phyloP scores from a whole-genome alignment of 2,113 vertebrate genomes.

The Tupaia chinensis region DNA sequence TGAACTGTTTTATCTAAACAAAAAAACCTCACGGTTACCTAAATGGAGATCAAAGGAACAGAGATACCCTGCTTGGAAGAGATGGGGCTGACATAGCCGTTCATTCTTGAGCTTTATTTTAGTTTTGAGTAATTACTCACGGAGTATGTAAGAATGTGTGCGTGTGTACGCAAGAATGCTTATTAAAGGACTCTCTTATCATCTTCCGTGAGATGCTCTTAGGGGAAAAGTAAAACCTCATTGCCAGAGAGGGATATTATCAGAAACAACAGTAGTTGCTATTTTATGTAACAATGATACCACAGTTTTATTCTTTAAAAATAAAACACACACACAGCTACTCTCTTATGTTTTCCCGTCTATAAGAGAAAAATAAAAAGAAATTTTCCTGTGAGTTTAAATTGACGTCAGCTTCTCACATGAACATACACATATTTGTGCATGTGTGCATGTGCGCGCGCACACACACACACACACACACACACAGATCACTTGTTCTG shows the following conservation, averaged over 20 bases:
- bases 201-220: constrained; percentile 25
- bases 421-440: too few species aligned
- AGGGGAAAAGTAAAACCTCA: constrained; percentile 42
- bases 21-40: constrained; percentile 15
- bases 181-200: constrained; percentile 38
- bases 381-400: not conserved
- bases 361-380: not conserved
- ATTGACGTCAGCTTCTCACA: not conserved
- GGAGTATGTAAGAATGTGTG: not conserved
- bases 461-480: not conserved
- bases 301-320: constrained; percentile 15
- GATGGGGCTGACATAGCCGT: not conserved
- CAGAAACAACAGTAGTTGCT: not conserved
- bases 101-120: constrained; percentile 52
- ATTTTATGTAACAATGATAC: constrained; percentile 1
- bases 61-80: not conserved
- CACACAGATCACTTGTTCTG: constrained; percentile 43
- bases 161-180: not conserved
- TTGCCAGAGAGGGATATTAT: constrained; percentile 11
- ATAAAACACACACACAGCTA: not conserved
- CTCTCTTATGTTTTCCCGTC: not conserved
- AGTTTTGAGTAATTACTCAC: constrained; percentile 74
- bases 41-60: constrained; percentile 47
- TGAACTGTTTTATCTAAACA: constrained; percentile 8
- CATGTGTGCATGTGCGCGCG: too few species aligned